Evolutionary conservation across 2,888 invertebrate species (phyloP).

Genomic region (Nephrotoma appendiculata): DNA sequence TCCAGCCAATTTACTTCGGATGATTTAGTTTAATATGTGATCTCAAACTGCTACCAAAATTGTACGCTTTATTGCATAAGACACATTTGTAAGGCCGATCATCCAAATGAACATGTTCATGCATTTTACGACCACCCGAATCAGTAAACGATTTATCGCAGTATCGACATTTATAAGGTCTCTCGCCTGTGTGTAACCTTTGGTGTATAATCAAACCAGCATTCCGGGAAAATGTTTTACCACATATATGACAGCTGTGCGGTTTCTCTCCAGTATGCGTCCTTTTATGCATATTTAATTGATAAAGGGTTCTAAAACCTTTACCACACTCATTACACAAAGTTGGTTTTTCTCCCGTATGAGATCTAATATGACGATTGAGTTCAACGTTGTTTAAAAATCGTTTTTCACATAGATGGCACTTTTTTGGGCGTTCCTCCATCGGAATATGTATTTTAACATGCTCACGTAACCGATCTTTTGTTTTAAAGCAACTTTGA

Average conservation of each 20-base stretch:
- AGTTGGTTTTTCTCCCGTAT: background rate
- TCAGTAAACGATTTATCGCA: conserved; percentile 1
- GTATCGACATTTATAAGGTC: background rate
- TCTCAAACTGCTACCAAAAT: background rate
- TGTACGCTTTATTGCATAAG: background rate
- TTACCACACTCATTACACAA: conserved; percentile 1
- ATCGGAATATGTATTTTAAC: background rate
- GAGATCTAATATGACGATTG: background rate
- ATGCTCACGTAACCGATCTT: background rate
- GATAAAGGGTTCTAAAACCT: background rate
- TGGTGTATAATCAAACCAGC: background rate
- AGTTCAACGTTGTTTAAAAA: background rate
- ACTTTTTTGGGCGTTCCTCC: background rate
- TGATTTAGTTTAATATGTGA: background rate
- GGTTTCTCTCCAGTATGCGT: conserved; percentile 1
- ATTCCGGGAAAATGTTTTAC: background rate
- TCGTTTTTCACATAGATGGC: background rate
- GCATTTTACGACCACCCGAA: background rate
- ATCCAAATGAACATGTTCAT: background rate
- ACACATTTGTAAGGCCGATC: background rate
- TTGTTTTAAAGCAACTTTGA: background rate
- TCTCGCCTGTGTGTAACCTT: background rate
- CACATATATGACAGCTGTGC: background rate
- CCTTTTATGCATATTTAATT: background rate
- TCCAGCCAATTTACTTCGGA: background rate